Percentiles rank a stretch among this genome's conserved stretches.
Evolutionary conservation across 1,140 invertebrate species (phyloP).

Genomic region (Drosophila parvula): DNA sequence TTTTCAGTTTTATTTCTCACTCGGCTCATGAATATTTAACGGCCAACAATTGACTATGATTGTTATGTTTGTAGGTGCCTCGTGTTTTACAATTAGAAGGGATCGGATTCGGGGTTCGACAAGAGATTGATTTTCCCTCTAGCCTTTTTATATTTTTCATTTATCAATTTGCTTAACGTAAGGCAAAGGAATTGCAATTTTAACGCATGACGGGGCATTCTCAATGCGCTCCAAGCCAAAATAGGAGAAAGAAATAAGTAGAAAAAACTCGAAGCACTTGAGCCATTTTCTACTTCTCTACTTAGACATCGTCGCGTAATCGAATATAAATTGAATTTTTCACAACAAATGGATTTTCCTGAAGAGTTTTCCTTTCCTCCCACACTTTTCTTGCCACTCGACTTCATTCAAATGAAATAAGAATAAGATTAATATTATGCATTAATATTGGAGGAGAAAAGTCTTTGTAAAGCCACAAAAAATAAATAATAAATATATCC

Average conservation of each 20-base stretch:
- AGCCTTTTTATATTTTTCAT: conserved; percentile 44
- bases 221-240: conserved; percentile 63
- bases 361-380: conserved; percentile 46
- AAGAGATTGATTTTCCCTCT: conserved; percentile 25
- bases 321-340: conserved; percentile 81
- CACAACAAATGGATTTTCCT: conserved; percentile 76
- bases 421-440: conserved; percentile 73
- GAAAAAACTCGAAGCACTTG: conserved; percentile 46
- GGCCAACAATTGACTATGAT: conserved; percentile 76
- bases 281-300: conserved; percentile 59
- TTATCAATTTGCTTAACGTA: conserved; percentile 72
- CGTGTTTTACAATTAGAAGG: conserved; percentile 67
- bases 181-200: conserved; percentile 73
- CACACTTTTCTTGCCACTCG: conserved; percentile 41
- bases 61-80: conserved; percentile 65
- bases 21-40: conserved; percentile 74
- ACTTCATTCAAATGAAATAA: conserved; percentile 70
- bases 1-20: conserved; percentile 74
- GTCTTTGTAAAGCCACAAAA: not conserved
- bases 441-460: conserved; percentile 49
- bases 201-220: conserved; percentile 75
- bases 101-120: not conserved
- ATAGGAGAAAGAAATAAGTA: not conserved
- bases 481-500: not conserved
- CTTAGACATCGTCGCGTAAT: conserved; percentile 78